These are phyloP conservation scores for Suncus etruscus DNA, from an alignment of 2,113 vertebrate genomes.

Conservation along the genomic window DNA sequence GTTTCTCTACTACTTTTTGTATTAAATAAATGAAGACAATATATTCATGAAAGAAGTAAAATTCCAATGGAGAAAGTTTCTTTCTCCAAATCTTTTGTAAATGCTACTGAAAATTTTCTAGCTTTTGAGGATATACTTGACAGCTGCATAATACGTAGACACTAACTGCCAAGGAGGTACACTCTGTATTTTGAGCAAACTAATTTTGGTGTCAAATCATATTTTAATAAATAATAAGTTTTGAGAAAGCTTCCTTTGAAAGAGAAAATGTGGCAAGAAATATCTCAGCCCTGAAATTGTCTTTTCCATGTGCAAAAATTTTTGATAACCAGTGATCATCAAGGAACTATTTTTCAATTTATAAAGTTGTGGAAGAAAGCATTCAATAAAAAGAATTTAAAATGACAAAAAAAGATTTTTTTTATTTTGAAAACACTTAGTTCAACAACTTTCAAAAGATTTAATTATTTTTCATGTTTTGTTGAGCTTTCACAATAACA, in stretches of 20 bases:
- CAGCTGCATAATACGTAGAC: not conserved
- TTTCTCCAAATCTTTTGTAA: slow-evolving; percentile 53
- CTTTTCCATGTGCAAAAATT: slow-evolving; percentile 22
- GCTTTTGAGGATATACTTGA: slow-evolving; percentile 31
- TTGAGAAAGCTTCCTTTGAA: slow-evolving; percentile 55
- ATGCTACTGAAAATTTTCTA: slow-evolving; percentile 58
- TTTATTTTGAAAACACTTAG: slow-evolving; percentile 66
- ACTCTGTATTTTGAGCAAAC: not conserved
- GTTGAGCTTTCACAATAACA: slow-evolving; percentile 64
- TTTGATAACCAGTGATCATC: slow-evolving; percentile 66
- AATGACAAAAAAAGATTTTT: slow-evolving; percentile 67
- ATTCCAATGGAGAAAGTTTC: slow-evolving; percentile 67
- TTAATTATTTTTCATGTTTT: slow-evolving; percentile 73
- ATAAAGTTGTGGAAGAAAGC: slow-evolving; percentile 32
- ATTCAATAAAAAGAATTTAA: slow-evolving; percentile 59
- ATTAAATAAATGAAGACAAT: slow-evolving; percentile 75
- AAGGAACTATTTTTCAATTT: slow-evolving; percentile 69
- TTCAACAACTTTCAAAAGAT: slow-evolving; percentile 71
- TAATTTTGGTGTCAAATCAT: slow-evolving; percentile 12
- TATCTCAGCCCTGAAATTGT: slow-evolving; percentile 22
- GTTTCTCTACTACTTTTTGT: slow-evolving; percentile 52
- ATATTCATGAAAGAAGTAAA: slow-evolving; percentile 74
- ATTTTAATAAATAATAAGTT: slow-evolving; percentile 62
- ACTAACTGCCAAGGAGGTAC: slow-evolving; percentile 18
- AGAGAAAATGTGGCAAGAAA: slow-evolving; percentile 59